A percentile compares a stretch with the other conserved stretches of the same genome.
Conservation (phyloP, 2,888 invertebrate species). For the Lathronympha strigana region DNA sequence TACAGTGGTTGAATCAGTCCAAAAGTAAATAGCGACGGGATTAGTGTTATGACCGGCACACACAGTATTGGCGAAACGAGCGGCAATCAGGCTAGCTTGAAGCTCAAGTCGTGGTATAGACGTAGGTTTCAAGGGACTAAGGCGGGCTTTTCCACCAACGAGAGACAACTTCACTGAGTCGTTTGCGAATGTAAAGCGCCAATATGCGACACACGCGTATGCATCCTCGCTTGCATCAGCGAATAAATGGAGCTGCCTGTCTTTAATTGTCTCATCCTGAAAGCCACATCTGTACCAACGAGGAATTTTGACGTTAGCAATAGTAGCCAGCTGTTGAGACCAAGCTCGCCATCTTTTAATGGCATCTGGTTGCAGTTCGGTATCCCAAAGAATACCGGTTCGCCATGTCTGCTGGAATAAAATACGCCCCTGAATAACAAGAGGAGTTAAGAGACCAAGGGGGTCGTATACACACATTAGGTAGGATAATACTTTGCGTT, state of each 20-base stretch:
- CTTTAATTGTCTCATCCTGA: too few species aligned
- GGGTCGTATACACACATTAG: conserved; percentile 1
- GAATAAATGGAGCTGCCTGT: too few species aligned
- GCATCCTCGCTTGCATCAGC: conserved; percentile 2
- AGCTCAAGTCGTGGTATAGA: neutral
- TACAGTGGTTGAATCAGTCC: neutral
- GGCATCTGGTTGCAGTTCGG: conserved; percentile 4
- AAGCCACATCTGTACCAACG: conserved; percentile 2
- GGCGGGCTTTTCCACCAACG: neutral
- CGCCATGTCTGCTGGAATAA: conserved; percentile 13
- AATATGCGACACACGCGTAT: neutral
- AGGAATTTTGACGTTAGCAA: neutral
- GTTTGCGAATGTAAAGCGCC: neutral
- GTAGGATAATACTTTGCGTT: conserved; percentile 2
- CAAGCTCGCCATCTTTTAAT: neutral
- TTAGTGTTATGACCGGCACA: conserved; percentile 22
- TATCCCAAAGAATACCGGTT: conserved; percentile 6
- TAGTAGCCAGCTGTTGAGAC: neutral
- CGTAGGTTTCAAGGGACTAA: conserved; percentile 1
- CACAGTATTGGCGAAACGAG: conserved; percentile 2
- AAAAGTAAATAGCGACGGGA: neutral
- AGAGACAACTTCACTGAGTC: too few species aligned
- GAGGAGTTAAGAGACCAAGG: neutral
- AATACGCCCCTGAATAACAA: conserved; percentile 13
- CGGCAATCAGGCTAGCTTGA: neutral